Conservation (phyloP, 2,888 invertebrate species). For the Philereme transversata region DNA sequence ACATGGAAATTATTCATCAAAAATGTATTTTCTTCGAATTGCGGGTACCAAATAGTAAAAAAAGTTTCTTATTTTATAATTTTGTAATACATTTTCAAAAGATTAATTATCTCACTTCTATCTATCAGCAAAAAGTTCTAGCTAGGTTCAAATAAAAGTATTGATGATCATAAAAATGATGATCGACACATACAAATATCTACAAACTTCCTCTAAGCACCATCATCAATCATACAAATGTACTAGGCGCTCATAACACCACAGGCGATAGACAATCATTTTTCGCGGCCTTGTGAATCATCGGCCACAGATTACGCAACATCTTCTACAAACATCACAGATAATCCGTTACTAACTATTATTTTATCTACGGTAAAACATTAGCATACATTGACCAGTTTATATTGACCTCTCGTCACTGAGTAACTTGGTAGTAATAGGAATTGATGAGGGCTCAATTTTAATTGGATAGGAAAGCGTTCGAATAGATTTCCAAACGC, state of each 20-base stretch:
- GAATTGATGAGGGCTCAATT: slow-evolving; percentile 23
- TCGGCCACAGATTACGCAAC: slow-evolving; percentile 20
- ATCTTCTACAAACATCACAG: slow-evolving; percentile 19
- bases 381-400: slow-evolving; percentile 32
- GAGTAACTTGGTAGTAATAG: background rate
- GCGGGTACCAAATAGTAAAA: no score
- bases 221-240: slow-evolving; percentile 51
- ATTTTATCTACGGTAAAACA: slow-evolving; percentile 24
- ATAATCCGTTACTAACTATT: slow-evolving; percentile 13
- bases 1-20: no score
- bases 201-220: slow-evolving; percentile 39
- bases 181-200: slow-evolving; percentile 33
- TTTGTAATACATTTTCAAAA: no score
- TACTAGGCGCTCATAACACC: slow-evolving; percentile 49
- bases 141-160: no score
- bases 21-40: no score
- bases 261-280: slow-evolving; percentile 45
- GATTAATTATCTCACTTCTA: no score
- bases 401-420: slow-evolving; percentile 32
- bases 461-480: slow-evolving; percentile 9
- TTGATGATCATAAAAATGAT: slow-evolving; percentile 3
- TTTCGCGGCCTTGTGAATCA: slow-evolving; percentile 56
- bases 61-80: no score
- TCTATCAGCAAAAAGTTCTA: no score
- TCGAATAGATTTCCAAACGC: slow-evolving; percentile 25